Evolutionary conservation across 2,888 invertebrate genomes (phyloP).

Genomic region (Lampropteryx suffumata): DNA sequence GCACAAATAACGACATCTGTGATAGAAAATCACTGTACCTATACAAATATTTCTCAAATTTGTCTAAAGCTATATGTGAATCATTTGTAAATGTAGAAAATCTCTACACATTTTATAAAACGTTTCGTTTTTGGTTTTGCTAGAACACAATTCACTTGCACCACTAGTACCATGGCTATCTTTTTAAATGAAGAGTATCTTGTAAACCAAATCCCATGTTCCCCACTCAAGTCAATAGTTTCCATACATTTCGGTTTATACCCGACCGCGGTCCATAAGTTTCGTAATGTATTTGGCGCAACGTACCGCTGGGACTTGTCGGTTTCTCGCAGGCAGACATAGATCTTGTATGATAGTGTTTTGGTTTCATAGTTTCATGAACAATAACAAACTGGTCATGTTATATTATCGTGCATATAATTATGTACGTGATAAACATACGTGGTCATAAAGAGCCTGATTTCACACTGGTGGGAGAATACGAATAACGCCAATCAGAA

Average conservation of each 20-base stretch:
- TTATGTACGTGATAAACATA: too few relatives aligned
- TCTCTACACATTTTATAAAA: too few relatives aligned
- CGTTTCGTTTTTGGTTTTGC: too few relatives aligned
- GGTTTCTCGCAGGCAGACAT: slow-evolving; percentile 19
- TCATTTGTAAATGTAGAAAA: too few relatives aligned
- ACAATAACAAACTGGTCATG: not conserved
- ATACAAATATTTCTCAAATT: too few relatives aligned
- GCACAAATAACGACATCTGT: too few relatives aligned
- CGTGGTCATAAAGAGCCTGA: too few relatives aligned
- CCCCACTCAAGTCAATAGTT: slow-evolving; percentile 48
- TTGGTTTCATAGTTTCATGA: slow-evolving; percentile 14
- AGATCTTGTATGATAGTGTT: slow-evolving; percentile 26
- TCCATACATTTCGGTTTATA: slow-evolving; percentile 52
- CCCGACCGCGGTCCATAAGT: slow-evolving; percentile 51
- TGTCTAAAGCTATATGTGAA: too few relatives aligned
- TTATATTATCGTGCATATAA: too few relatives aligned
- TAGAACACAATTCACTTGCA: not conserved
- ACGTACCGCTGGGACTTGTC: slow-evolving; percentile 36
- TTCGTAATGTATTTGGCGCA: slow-evolving; percentile 53
- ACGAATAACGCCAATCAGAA: too few relatives aligned
- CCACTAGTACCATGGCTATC: not conserved
- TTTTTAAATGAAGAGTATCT: slow-evolving; percentile 35
- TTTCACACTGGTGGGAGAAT: too few relatives aligned
- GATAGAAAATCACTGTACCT: too few relatives aligned
- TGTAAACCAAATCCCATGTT: slow-evolving; percentile 36